Conservation (phyloP, 2,888 invertebrate genomes). For the Galerucella pusilla region DNA sequence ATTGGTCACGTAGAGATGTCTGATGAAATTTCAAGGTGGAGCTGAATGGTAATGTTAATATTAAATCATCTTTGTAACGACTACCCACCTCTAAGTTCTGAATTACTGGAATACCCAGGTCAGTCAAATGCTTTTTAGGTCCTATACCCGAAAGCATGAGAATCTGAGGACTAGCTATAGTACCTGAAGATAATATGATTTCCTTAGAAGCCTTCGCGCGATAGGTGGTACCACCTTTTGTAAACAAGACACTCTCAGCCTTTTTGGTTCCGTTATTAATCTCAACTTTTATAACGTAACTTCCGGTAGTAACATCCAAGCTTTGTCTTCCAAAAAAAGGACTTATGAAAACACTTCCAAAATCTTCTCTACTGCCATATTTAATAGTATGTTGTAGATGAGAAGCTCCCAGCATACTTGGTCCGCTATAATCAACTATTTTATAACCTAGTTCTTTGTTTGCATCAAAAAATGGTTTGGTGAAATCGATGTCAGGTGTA, state of each 20-base stretch:
- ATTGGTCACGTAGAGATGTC: conserved; percentile 63
- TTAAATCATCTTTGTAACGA: background rate
- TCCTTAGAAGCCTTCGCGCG: conserved; percentile 73
- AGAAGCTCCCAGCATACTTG: conserved; percentile 73
- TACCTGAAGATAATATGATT: conserved; percentile 81
- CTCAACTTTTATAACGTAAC: too few species aligned
- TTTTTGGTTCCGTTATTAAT: conserved; percentile 69
- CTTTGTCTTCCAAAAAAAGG: conserved; percentile 69
- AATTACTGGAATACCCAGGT: conserved; percentile 71
- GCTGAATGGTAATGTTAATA: conserved; percentile 75
- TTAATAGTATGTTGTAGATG: conserved; percentile 72
- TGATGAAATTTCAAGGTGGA: conserved; percentile 78
- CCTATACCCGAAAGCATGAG: conserved; percentile 86
- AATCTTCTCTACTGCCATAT: conserved; percentile 78
- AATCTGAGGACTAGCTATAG: conserved; percentile 84
- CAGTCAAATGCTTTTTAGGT: conserved; percentile 70
- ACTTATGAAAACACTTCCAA: conserved; percentile 78
- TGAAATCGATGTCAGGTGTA: background rate
- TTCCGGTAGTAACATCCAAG: too few species aligned
- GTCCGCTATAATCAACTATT: conserved; percentile 76
- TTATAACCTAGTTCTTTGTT: conserved; percentile 75
- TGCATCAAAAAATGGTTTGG: conserved; percentile 70
- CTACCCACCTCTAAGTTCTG: conserved; percentile 50
- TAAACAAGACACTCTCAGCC: conserved; percentile 75
- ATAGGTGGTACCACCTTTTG: conserved; percentile 69